Conservation (phyloP, 1,140 invertebrate species). For the Amyelois transitella region DNA sequence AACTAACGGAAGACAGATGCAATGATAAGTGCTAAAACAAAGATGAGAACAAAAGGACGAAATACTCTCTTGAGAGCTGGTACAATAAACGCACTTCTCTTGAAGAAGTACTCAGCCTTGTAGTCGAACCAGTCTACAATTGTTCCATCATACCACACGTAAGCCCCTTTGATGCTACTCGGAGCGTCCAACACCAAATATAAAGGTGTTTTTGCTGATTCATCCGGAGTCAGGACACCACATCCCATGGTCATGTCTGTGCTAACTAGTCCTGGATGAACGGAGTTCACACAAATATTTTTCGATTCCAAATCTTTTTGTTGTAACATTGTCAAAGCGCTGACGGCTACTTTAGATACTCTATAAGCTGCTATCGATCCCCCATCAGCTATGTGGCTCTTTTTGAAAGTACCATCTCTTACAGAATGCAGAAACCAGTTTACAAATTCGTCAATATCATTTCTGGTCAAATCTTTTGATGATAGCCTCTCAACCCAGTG, state of each 20-base stretch:
- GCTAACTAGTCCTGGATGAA: slow-evolving; percentile 78
- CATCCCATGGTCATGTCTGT: slow-evolving; percentile 81
- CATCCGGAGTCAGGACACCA: slow-evolving; percentile 76
- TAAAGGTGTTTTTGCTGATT: slow-evolving; percentile 67
- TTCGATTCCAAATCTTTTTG: slow-evolving; percentile 75
- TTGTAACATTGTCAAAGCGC: slow-evolving; percentile 78
- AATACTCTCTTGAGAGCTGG: not conserved
- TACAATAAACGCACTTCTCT: slow-evolving; percentile 9
- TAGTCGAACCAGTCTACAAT: slow-evolving; percentile 56
- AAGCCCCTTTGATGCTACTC: slow-evolving; percentile 49
- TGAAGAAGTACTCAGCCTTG: slow-evolving; percentile 43
- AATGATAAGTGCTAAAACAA: too few relatives aligned
- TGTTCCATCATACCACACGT: slow-evolving; percentile 58
- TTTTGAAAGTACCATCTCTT: slow-evolving; percentile 51
- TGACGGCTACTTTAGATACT: slow-evolving; percentile 81
- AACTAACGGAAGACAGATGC: too few relatives aligned
- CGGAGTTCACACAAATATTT: slow-evolving; percentile 74
- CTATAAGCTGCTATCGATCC: slow-evolving; percentile 77
- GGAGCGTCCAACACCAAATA: slow-evolving; percentile 40
- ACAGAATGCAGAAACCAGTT: slow-evolving; percentile 77
- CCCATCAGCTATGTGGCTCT: slow-evolving; percentile 58
- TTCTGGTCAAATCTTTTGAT: slow-evolving; percentile 58
- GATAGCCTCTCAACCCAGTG: slow-evolving; percentile 32
- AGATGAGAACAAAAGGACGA: not conserved
- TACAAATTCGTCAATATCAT: slow-evolving; percentile 77